Conservation (phyloP, 2,113 vertebrate species). For the Alethe diademata region DNA sequence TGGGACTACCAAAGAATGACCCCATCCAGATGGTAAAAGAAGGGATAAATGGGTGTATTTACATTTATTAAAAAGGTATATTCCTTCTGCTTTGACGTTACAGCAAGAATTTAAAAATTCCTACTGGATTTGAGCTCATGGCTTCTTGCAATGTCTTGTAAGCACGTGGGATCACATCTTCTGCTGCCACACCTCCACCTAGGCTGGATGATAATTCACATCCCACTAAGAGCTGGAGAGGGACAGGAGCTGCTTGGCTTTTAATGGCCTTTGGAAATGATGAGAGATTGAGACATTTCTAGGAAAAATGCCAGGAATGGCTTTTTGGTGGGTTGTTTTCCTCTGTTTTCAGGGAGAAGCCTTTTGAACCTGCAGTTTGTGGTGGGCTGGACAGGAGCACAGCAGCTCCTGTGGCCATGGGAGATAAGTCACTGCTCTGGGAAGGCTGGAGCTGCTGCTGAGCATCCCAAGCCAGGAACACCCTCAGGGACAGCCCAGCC, state of each 20-base stretch:
- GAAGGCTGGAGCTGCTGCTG: not conserved
- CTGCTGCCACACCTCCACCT: not conserved
- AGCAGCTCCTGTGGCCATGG: not conserved
- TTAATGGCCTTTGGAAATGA: not conserved
- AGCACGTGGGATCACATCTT: fast-evolving
- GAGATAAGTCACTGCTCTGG: not conserved
- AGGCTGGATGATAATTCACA: not conserved
- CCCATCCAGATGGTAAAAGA: not conserved
- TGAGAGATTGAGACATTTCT: not conserved
- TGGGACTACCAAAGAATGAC: not conserved
- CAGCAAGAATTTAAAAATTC: not conserved
- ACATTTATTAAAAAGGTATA: not conserved
- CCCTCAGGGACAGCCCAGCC: not conserved
- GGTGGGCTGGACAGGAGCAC: not conserved
- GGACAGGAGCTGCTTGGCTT: not conserved
- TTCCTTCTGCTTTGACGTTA: not conserved
- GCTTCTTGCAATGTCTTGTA: not conserved
- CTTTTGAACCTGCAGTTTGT: not conserved
- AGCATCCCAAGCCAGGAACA: not conserved
- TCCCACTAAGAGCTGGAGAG: not conserved
- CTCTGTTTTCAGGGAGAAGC: not conserved
- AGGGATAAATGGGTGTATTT: not conserved
- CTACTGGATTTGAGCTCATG: not conserved
- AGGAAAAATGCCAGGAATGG: not conserved
- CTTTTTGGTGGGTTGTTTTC: not conserved